Evolutionary conservation across 92 coral and sea anemone species (phyloP), one percentile per base, ranked within the genome.

Genomic region (Porites evermanni): DNA sequence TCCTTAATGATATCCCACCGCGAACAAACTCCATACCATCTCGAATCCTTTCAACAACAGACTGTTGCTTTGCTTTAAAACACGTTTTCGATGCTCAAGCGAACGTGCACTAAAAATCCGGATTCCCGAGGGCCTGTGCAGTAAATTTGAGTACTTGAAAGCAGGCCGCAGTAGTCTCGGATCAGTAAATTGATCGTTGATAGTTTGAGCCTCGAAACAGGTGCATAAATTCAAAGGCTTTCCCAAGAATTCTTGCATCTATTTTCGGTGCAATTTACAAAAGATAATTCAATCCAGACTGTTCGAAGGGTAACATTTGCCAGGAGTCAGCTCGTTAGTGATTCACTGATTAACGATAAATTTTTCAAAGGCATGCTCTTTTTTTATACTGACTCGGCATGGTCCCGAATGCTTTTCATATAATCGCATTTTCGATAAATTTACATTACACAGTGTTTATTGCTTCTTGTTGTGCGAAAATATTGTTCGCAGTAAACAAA

Each of bases 401-500:
- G 87, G 73, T 74, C 64, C 80, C 87, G 8, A 52, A 72, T 54
- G 23, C 71, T 13, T 64, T 63, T 60, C 60, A 83, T 73, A 58
- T 73, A 83, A 83, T 74, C 79, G 72, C 47, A 83, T 47, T 83
- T 83, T 83, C 53, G 32, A 63, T 83, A 83, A 83, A 83, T 83
- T 73, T 83, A 50, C 73, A 47, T 61, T 74, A 19, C 79, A 61
- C 50, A 73, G 80, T 83, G 80, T 83, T 83, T 83, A 73, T 83
- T 73, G 38, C 80, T 56, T 23, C 87, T 61, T 61, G 80, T 61
- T 83, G 80, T 65, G 73, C 72, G 79, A 72, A 72, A 83, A 72
- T 83, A 83, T 72, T 83, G 79, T 83, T 74, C 79, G 80, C 17
- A 12, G 87, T 29, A 63, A 83, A 83, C 87, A 83, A 83, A 73